Evolutionary conservation across 1,140 invertebrate genomes (phyloP), one percentile per base, ranked within the genome.

Genomic region (Pteromalus puparum): DNA sequence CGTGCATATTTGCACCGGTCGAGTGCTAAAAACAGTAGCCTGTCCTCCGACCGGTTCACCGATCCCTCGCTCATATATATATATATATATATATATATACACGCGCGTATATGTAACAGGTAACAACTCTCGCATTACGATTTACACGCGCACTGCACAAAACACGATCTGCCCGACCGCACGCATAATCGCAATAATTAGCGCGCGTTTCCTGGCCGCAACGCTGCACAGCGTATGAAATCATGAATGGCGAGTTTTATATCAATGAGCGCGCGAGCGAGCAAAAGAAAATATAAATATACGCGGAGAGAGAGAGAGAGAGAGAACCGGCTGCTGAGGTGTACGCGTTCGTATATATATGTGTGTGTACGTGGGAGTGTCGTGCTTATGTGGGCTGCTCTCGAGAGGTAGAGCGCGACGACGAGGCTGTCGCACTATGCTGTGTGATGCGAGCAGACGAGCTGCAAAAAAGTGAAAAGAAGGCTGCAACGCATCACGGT

Each of bases 191-290:
- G 53, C 53, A 61, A 38, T 67, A 80, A 80, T 80, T 80, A 80
- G 13, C 67, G 65, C n/a, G 26, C 28, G 48, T 30, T 79, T 46
- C 65, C 65, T 67, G 61, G 30, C 34, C 4, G 15, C 2, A 21
- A 24, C 30, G 21, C 28, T n/a, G n/a, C 3, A 34, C 0, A 34
- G 4, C 30, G 4, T 34, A 34, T n/a, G 42, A 65, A 77, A n/a
- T 70, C 73, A 77, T 83, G 81, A 83, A 83, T 83, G 81, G 26
- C n/a, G 5, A 38, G 38, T 42, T 73, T 73, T 7, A 72, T 72
- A 61, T 73, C 79, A 81, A 81, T 81, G 81, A 61, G 74, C 21
- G 34, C 10, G 2, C 48, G 67, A 34, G 34, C 6, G 53, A n/a
- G 4, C 1, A n/a, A 61, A 7, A 2, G 10, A 48, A 18, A 48